phyloP scores from a whole-genome alignment of 2,888 invertebrate genomes.

The Thelaira solivaga region DNA sequence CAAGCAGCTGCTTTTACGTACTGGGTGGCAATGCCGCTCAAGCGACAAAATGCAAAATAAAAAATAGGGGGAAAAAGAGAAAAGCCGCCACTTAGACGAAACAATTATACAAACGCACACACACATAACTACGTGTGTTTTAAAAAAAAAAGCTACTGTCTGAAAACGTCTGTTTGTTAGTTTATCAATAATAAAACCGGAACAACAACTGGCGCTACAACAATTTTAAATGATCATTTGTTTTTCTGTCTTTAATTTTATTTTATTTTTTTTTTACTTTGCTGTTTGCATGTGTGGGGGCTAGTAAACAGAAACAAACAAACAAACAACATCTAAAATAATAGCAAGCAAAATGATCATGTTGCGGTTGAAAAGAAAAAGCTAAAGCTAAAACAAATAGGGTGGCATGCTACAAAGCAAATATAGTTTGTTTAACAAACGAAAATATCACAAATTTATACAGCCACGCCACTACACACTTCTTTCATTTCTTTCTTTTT shows the following conservation, averaged over 20 bases:
- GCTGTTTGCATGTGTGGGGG: constrained; percentile 65
- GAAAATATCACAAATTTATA: constrained; percentile 3
- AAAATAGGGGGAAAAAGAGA: constrained; percentile 38
- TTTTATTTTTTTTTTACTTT: neutral
- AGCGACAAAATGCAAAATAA: constrained; percentile 56
- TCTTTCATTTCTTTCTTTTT: no score
- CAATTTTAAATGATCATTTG: constrained; percentile 46
- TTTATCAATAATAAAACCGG: constrained; percentile 66
- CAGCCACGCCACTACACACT: neutral
- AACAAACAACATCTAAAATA: constrained; percentile 16
- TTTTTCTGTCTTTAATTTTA: neutral
- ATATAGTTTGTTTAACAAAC: constrained; percentile 32
- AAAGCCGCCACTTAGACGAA: constrained; percentile 54
- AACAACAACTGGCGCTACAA: constrained; percentile 74
- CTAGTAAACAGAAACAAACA: constrained; percentile 40
- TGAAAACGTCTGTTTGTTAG: constrained; percentile 42
- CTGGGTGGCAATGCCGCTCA: constrained; percentile 55
- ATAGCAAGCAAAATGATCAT: constrained; percentile 4
- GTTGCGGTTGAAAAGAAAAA: neutral
- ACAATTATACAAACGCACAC: constrained; percentile 35
- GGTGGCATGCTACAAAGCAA: constrained; percentile 34
- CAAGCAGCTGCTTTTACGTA: constrained; percentile 53
- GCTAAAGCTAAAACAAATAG: constrained; percentile 13
- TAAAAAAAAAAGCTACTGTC: constrained; percentile 62
- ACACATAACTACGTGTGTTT: constrained; percentile 18